phyloP scores from a whole-genome alignment of 2,888 invertebrate genomes.

The Lithophane semibrunnea region DNA sequence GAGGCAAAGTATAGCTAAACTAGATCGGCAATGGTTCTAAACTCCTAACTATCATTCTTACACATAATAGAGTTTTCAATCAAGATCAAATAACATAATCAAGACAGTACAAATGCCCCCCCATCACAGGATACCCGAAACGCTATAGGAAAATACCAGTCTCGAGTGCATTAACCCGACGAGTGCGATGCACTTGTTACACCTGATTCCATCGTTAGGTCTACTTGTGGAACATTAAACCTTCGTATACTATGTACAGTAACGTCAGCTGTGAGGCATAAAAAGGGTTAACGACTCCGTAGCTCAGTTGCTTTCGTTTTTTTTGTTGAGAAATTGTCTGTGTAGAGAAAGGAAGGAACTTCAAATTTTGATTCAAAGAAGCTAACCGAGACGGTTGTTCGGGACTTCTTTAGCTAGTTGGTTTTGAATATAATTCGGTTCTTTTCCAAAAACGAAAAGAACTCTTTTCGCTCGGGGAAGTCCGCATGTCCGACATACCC shows the following conservation, averaged over 20 bases:
- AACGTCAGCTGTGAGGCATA: conserved; percentile 57
- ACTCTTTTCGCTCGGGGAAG: neutral
- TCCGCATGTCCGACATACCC: neutral
- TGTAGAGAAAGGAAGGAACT: conserved; percentile 4
- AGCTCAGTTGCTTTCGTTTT: conserved; percentile 7
- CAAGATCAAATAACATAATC: neutral
- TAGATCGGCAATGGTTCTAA: neutral
- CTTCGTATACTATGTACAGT: conserved; percentile 57
- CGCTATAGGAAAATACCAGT: conserved; percentile 71
- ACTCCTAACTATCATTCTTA: neutral
- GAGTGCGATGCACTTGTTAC: conserved; percentile 80
- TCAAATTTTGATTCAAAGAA: neutral
- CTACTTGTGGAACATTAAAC: conserved; percentile 71
- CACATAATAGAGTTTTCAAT: neutral
- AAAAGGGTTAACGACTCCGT: conserved; percentile 58
- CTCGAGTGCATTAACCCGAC: conserved; percentile 76
- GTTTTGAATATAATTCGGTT: conserved; percentile 11
- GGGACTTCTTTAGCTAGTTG: conserved; percentile 2
- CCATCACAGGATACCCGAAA: conserved; percentile 66
- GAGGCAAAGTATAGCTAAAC: neutral
- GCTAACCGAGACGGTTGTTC: neutral
- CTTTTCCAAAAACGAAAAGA: neutral
- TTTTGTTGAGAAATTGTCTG: conserved; percentile 3
- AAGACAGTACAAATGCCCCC: conserved; percentile 48
- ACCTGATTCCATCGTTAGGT: conserved; percentile 73